Percentiles rank a stretch among this genome's conserved stretches.
Conservation (phyloP, 2,888 invertebrate genomes). For the Tetrapedia diversipes region DNA sequence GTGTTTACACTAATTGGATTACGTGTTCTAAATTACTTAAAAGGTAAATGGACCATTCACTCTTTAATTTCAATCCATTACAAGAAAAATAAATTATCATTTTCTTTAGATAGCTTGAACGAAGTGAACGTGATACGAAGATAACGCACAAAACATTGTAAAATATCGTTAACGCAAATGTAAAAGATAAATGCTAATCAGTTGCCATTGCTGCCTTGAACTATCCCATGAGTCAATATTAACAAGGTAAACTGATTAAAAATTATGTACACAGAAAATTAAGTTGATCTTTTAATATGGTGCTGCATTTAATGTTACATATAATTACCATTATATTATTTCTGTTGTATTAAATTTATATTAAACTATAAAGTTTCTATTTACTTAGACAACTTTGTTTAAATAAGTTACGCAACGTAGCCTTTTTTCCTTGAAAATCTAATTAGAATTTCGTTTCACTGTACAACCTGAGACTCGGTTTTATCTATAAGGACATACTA, state of each 20-base stretch:
- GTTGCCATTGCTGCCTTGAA: background rate
- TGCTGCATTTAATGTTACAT: background rate
- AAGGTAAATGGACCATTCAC: conserved; percentile 2
- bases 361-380: no score
- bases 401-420: no score
- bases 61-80: background rate
- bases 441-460: background rate
- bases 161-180: background rate
- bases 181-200: background rate
- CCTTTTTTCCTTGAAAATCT: background rate
- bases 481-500: conserved; percentile 31
- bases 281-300: background rate
- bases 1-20: conserved; percentile 30
- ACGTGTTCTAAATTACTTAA: conserved; percentile 13
- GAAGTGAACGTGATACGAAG: background rate
- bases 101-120: background rate
- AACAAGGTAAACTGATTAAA: background rate
- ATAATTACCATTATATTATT: no score
- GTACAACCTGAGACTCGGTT: background rate
- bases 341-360: no score
- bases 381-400: no score
- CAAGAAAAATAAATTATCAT: background rate
- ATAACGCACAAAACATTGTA: no score
- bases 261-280: background rate
- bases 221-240: background rate